Percentiles rank a stretch among this genome's conserved stretches.
Evolutionary conservation across 1,140 invertebrate genomes (phyloP).

Genomic region (Rhopalosiphum maidis): DNA sequence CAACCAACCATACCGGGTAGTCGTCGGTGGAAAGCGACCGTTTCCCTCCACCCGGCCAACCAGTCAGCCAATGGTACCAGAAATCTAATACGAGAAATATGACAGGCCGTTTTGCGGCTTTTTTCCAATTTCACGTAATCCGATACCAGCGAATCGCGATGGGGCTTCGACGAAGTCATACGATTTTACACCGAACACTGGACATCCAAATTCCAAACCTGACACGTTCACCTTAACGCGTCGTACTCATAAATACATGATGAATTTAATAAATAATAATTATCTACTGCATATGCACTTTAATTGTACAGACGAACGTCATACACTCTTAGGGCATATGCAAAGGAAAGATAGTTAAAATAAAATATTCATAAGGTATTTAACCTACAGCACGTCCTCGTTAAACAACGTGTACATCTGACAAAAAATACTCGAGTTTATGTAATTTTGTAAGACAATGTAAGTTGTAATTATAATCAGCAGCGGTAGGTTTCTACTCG

Average conservation of each 20-base stretch:
- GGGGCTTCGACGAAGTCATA: constrained; percentile 7
- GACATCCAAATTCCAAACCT: not conserved
- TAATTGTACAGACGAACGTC: too few relatives aligned
- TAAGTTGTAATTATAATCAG: not conserved
- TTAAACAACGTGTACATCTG: too few relatives aligned
- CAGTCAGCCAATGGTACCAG: not conserved
- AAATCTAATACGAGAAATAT: not conserved
- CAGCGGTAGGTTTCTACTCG: not conserved
- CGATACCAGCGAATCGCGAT: not conserved
- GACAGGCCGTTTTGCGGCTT: not conserved
- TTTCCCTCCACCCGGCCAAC: not conserved
- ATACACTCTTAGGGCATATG: too few relatives aligned
- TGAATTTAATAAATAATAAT: not conserved
- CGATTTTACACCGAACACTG: not conserved
- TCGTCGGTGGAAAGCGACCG: not conserved
- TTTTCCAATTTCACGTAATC: not conserved
- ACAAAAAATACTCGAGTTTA: too few relatives aligned
- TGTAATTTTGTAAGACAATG: too few relatives aligned
- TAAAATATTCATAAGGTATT: too few relatives aligned
- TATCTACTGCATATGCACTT: not conserved
- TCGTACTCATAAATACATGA: not conserved
- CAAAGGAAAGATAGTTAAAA: too few relatives aligned
- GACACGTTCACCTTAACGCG: not conserved
- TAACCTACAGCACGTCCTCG: too few relatives aligned
- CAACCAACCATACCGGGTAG: not conserved